Evolutionary conservation across 1,140 invertebrate species (phyloP).

Genomic region (Laodelphax striatellus): DNA sequence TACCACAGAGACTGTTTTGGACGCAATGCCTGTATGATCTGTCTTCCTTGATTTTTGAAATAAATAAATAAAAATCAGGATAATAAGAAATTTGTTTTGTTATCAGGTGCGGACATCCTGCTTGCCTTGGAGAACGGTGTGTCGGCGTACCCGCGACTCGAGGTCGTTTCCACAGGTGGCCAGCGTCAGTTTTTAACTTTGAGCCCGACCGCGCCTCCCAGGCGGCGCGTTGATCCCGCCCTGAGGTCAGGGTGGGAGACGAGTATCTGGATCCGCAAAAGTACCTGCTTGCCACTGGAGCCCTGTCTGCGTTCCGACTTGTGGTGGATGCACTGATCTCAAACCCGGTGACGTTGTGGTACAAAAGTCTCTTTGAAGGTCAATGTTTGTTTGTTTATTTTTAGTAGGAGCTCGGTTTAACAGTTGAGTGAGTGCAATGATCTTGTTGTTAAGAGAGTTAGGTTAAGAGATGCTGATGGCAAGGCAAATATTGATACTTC

Average conservation of each 20-base stretch:
- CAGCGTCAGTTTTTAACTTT: conserved; percentile 73
- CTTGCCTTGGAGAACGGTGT: conserved; percentile 70
- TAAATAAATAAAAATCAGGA: too few relatives aligned
- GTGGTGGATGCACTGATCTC: conserved; percentile 76
- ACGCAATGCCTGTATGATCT: too few relatives aligned
- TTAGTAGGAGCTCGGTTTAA: too few relatives aligned
- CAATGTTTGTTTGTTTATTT: too few relatives aligned
- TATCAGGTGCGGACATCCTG: conserved; percentile 49
- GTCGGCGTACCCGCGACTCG: conserved; percentile 63
- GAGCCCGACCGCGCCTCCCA: conserved; percentile 59
- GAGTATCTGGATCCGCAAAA: conserved; percentile 61
- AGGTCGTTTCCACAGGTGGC: conserved; percentile 72
- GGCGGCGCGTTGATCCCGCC: conserved; percentile 52
- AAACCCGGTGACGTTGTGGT: conserved; percentile 58
- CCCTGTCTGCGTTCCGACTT: conserved; percentile 62
- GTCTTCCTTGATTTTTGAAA: too few relatives aligned
- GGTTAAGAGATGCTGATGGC: too few relatives aligned
- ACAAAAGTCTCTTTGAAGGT: too few relatives aligned
- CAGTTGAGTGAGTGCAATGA: too few relatives aligned
- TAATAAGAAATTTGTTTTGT: too few relatives aligned
- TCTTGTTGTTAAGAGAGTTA: too few relatives aligned
- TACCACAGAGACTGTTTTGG: too few relatives aligned
- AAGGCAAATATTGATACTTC: too few relatives aligned
- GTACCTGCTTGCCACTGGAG: conserved; percentile 72
- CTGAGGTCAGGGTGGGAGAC: conserved; percentile 72